Evolutionary conservation across 2,888 invertebrate species (phyloP), one percentile per base, ranked within the genome.

Genomic region (Agrotis puta): DNA sequence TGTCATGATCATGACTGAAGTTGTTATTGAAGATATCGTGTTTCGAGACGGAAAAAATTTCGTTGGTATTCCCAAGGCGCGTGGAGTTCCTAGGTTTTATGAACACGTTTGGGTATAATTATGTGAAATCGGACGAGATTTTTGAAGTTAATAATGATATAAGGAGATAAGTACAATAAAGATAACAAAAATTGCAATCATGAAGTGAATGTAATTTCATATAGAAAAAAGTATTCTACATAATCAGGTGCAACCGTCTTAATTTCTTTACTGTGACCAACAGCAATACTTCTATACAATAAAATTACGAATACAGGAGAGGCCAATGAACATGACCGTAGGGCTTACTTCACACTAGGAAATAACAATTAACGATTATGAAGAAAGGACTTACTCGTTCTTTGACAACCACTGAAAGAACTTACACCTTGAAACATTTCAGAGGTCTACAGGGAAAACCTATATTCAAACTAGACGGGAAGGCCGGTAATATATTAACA

Each of bases 1-100:
- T 67, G 74, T 79, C 57, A 79, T 61, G 51, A 50, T 79, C 57
- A 79, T 61, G 51, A 50, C 45, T 57, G 18, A 66, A 67, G 61
- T 67, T 64, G 54, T 53, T 79, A 72, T 13, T 24, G 43, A 53
- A 66, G 53, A 66, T 72, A 66, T 78, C 39, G 63, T 66, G n/a
- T 57, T 79, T 64, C 22, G 50, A 27, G 53, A 54, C 0, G 7
- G 20, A 16, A 3, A 43, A 75, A 65, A 59, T 16, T 77, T 56
- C 43, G 48, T 54, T 3, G 33, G 11, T 59, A 56, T 61, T 74
- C 59, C 63, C 67, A 7, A 27, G 43, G 16, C 20, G 45, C 39
- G 27, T 39, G 47, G 24, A 16, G 47, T 48, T 24, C 9, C 2
- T 45, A 27, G 9, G 48, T 53, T 51, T 57, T 11, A 13, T 51